Evolutionary conservation across 2,113 vertebrate genomes (phyloP).

Genomic region (Galemys pyrenaicus): DNA sequence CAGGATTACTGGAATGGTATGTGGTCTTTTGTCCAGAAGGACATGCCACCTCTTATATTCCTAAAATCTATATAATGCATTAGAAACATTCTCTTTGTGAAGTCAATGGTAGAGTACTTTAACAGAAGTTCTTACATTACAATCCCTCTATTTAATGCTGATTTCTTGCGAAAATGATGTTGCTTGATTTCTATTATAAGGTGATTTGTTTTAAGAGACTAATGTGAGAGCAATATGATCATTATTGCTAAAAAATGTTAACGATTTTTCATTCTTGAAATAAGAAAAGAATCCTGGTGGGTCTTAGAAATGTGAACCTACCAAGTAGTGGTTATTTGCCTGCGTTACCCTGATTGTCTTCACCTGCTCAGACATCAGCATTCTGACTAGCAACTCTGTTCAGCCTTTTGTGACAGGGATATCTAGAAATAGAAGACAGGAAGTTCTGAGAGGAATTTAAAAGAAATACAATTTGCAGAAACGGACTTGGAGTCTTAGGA

Average conservation of each 20-base stretch:
- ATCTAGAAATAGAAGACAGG: background rate
- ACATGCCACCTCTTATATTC: background rate
- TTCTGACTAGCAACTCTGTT: background rate
- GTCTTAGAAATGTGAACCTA: background rate
- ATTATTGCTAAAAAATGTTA: background rate
- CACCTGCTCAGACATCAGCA: background rate
- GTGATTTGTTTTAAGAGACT: background rate
- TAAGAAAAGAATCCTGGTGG: background rate
- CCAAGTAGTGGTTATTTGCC: background rate
- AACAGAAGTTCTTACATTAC: background rate
- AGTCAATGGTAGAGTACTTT: background rate
- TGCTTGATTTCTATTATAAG: slow-evolving; percentile 38
- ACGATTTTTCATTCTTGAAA: slow-evolving; percentile 3
- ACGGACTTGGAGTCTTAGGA: background rate
- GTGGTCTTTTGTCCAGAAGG: slow-evolving; percentile 46
- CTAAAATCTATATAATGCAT: slow-evolving; percentile 46
- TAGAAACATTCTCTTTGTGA: slow-evolving; percentile 20
- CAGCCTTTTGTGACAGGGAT: background rate
- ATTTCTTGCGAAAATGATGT: slow-evolving; percentile 36
- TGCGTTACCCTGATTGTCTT: background rate
- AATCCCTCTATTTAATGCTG: background rate
- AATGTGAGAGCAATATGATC: background rate
- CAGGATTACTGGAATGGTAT: slow-evolving; percentile 57
- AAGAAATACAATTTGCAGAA: background rate
- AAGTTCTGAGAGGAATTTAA: background rate